phyloP scores from a whole-genome alignment of 2,113 vertebrate species.

The Spheniscus mendiculus region DNA sequence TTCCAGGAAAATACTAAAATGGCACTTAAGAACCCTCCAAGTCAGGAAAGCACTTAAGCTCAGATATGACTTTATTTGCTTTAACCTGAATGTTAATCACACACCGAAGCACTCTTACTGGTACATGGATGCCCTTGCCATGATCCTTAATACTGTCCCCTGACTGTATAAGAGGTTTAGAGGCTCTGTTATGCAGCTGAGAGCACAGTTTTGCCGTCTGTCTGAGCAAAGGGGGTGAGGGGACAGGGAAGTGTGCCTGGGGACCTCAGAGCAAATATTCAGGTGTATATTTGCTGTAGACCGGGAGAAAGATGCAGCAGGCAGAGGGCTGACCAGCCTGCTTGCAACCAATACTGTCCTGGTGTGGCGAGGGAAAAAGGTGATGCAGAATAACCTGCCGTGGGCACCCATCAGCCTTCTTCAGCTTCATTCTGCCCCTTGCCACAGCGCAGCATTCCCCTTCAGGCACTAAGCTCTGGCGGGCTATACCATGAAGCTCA shows the following conservation, averaged over 20 bases:
- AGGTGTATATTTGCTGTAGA: background rate
- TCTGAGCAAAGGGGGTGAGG: background rate
- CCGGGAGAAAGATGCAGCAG: background rate
- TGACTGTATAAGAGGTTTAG: background rate
- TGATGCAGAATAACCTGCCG: background rate
- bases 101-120: background rate
- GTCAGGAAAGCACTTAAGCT: constrained; percentile 19
- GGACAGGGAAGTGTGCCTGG: background rate
- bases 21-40: background rate
- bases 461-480: background rate
- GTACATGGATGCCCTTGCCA: background rate
- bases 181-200: background rate
- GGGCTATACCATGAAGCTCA: background rate
- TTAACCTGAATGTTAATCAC: background rate
- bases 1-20: background rate
- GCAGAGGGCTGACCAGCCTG: background rate
- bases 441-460: rapidly evolving
- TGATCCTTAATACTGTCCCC: background rate
- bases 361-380: background rate
- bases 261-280: background rate
- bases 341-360: background rate
- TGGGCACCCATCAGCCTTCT: background rate
- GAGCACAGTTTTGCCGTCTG: background rate
- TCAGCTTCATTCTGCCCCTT: background rate
- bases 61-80: background rate